Evolutionary conservation across 1,140 invertebrate genomes (phyloP).

Genomic region (Listronotus bonariensis): DNA sequence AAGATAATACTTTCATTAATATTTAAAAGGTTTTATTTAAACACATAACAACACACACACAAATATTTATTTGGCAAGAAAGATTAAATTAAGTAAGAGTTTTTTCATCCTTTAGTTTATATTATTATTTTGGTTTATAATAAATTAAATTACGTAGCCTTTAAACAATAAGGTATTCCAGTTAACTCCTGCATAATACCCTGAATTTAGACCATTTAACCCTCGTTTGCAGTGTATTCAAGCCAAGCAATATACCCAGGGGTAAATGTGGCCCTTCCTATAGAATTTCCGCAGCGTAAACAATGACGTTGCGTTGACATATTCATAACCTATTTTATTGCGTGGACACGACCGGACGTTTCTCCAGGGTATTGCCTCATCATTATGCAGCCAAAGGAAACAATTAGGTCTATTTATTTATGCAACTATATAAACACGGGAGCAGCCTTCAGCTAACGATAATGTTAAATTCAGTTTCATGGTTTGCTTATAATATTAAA

Average conservation of each 20-base stretch:
- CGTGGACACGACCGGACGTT: slow-evolving; percentile 21
- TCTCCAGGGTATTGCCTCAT: slow-evolving; percentile 26
- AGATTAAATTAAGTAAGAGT: too few species aligned
- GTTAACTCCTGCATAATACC: slow-evolving; percentile 25
- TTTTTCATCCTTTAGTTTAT: too few species aligned
- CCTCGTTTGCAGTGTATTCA: slow-evolving; percentile 32
- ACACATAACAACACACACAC: too few species aligned
- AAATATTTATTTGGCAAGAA: too few species aligned
- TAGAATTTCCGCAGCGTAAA: slow-evolving; percentile 29
- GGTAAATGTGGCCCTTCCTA: slow-evolving; percentile 17
- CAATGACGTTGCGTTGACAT: slow-evolving; percentile 34
- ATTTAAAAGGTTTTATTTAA: too few species aligned
- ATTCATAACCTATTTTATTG: slow-evolving; percentile 35
- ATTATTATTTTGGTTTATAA: too few species aligned
- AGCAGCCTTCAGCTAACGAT: not conserved
- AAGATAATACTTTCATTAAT: too few species aligned
- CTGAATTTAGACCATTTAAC: slow-evolving; percentile 29
- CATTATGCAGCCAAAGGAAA: slow-evolving; percentile 32
- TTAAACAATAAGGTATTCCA: slow-evolving; percentile 24
- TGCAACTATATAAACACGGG: slow-evolving; percentile 29
- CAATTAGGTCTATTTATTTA: slow-evolving; percentile 34
- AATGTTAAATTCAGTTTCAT: slow-evolving; percentile 12
- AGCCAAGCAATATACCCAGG: slow-evolving; percentile 19
- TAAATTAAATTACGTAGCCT: slow-evolving; percentile 15
- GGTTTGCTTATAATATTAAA: too few species aligned